A percentile compares a stretch with the other conserved stretches of the same genome.
Evolutionary conservation across 2,888 invertebrate genomes (phyloP).

Genomic region (Helicoverpa assulta): DNA sequence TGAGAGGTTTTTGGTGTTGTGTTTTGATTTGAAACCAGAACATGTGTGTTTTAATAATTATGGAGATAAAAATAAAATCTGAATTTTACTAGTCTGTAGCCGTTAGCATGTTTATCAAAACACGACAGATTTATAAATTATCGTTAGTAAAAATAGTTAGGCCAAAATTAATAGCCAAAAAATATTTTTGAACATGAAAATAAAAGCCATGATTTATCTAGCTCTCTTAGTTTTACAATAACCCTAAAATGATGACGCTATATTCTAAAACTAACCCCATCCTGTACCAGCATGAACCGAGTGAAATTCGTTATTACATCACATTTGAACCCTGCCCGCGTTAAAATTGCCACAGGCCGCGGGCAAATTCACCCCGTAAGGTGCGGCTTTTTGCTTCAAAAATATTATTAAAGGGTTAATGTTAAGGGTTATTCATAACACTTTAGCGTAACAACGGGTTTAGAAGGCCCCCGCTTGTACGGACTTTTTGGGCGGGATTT

Average conservation of each 20-base stretch:
- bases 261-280: conserved; percentile 61
- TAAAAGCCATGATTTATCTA: not conserved
- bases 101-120: too few relatives aligned
- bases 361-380: conserved; percentile 78
- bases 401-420: conserved; percentile 73
- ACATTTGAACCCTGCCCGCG: conserved; percentile 75
- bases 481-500: conserved; percentile 51
- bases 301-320: conserved; percentile 85
- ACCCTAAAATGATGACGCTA: conserved; percentile 12
- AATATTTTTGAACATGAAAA: not conserved
- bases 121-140: too few relatives aligned
- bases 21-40: conserved; percentile 7
- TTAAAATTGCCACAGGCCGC: conserved; percentile 78
- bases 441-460: conserved; percentile 64
- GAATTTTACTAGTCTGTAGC: too few relatives aligned
- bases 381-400: conserved; percentile 72
- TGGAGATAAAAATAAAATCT: not conserved
- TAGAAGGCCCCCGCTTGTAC: conserved; percentile 46
- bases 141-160: too few relatives aligned
- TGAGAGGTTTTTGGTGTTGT: conserved; percentile 22
- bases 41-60: not conserved
- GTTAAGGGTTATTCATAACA: conserved; percentile 65
- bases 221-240: not conserved
- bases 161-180: not conserved
- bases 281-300: conserved; percentile 70